Percentiles rank a stretch among this genome's conserved stretches.
Conservation (phyloP, 1,140 invertebrate species). For the Littorina saxatilis region DNA sequence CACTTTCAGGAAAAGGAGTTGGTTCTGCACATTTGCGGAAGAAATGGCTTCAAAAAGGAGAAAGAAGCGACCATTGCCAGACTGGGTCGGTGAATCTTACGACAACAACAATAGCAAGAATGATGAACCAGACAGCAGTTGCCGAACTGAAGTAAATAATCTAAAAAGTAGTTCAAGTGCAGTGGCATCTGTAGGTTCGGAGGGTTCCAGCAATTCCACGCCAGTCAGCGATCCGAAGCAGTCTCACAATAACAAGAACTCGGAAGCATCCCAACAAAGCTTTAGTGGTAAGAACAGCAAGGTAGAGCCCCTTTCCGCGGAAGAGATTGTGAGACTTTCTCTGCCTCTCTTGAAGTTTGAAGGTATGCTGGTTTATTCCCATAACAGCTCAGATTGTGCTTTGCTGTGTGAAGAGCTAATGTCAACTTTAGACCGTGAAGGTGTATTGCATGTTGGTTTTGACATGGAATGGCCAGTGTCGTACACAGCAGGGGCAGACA, state of each 20-base stretch:
- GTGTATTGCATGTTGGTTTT: constrained; percentile 40
- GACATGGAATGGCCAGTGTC: constrained; percentile 51
- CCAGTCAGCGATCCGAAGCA: background rate
- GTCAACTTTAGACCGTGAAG: background rate
- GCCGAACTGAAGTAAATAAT: background rate
- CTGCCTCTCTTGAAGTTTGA: constrained; percentile 38
- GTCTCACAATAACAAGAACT: background rate
- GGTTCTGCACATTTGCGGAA: background rate
- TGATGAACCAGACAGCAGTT: background rate
- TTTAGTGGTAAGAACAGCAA: background rate
- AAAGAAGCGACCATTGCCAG: constrained; percentile 36
- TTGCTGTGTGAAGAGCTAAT: constrained; percentile 41
- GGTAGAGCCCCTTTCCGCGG: background rate
- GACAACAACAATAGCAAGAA: background rate
- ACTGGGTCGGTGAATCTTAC: constrained; percentile 31
- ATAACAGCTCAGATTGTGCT: constrained; percentile 40
- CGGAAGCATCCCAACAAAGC: background rate
- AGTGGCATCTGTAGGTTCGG: background rate
- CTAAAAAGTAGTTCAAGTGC: background rate
- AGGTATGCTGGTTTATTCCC: constrained; percentile 37
- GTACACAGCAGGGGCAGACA: background rate
- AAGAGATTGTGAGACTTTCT: constrained; percentile 22
- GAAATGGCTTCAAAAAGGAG: constrained; percentile 2
- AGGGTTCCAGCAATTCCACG: background rate
- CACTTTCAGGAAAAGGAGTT: no score